Evolutionary conservation across 2,888 invertebrate genomes (phyloP), one percentile per base, ranked within the genome.

Genomic region (Baccha elongata): DNA sequence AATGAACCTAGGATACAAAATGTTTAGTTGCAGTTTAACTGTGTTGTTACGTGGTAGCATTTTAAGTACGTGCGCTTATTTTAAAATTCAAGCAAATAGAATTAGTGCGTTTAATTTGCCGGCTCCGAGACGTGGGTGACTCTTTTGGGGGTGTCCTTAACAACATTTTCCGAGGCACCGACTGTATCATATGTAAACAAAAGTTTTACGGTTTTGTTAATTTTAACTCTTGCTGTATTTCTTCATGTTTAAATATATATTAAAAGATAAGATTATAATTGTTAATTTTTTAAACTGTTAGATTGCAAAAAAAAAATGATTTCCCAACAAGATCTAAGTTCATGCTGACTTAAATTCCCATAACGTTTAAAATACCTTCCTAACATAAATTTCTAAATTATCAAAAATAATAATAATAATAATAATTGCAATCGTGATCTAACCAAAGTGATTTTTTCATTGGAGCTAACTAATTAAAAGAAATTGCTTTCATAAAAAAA

Each of bases 11-110:
- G 69, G 76, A 37, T 52, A 76, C 76, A 81, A 81, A 58, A 67
- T 67, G 65, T 71, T 81, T 81, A 81, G 81, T 81, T 81, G 65
- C 64, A 76, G 81, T 76, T 67, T 64, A 76, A 62, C 81, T 69
- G 69, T 67, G 81, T 53, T 60, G 52, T 50, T 60, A 71, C 75
- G 65, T 76, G 75, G 81, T 67, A 40, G 75, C 35, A 65, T 46
- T 75, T 58, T 35, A 42, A 29, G 46, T 35, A 74, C 52, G 46
- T 46, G 32, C 52, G 58, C 62, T 48, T 32, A 19, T 44, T 42
- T 65, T 42, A 13, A 48, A 53, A 19, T 15, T 15, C 15, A n/a
- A 62, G 35, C 32, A 68, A 37, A 68, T 17, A 67, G 55, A 75
- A 69, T 13, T 37, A 23, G 21, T 50, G 11, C 10, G 37, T 46